A percentile compares a stretch with the other conserved stretches of the same genome.
These are phyloP conservation scores for Acanthosepion lycidas DNA, from an alignment of 2,888 invertebrate species.

Conservation along the genomic window DNA sequence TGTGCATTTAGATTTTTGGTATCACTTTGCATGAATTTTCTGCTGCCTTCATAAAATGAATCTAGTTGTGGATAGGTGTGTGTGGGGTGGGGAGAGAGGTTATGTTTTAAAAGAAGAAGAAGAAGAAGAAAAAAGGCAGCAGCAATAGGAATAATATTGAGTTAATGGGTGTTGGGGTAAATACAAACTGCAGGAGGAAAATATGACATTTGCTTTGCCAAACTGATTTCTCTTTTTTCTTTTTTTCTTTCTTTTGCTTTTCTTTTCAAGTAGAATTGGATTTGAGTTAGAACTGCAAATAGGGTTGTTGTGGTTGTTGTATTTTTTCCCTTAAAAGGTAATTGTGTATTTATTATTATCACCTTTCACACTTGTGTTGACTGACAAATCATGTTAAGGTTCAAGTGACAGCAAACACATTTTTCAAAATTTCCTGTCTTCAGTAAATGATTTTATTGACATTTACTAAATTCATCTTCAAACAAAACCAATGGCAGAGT, in stretches of 20 bases:
- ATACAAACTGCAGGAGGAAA: conserved; percentile 14
- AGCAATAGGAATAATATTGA: background rate
- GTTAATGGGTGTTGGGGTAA: background rate
- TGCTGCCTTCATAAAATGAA: background rate
- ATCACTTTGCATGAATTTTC: background rate
- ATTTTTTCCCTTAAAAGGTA: background rate
- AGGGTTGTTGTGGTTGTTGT: too few relatives aligned
- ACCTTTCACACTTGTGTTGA: background rate
- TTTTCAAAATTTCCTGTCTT: too few relatives aligned
- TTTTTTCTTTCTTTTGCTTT: background rate
- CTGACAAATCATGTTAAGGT: too few relatives aligned
- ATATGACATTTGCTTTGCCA: background rate
- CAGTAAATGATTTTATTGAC: too few relatives aligned
- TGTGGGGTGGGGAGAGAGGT: background rate
- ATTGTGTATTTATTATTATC: background rate
- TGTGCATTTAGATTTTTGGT: background rate
- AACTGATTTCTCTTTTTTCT: background rate
- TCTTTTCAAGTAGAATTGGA: background rate
- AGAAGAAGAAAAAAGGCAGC: background rate
- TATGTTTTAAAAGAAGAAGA: background rate
- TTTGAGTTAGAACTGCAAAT: background rate
- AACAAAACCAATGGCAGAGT: too few relatives aligned
- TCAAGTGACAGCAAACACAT: too few relatives aligned
- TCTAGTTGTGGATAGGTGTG: background rate
- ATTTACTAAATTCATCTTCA: too few relatives aligned